A percentile compares a stretch with the other conserved stretches of the same genome.
phyloP scores from a whole-genome alignment of 2,888 invertebrate genomes.

The Leptinotarsa tumamoca region DNA sequence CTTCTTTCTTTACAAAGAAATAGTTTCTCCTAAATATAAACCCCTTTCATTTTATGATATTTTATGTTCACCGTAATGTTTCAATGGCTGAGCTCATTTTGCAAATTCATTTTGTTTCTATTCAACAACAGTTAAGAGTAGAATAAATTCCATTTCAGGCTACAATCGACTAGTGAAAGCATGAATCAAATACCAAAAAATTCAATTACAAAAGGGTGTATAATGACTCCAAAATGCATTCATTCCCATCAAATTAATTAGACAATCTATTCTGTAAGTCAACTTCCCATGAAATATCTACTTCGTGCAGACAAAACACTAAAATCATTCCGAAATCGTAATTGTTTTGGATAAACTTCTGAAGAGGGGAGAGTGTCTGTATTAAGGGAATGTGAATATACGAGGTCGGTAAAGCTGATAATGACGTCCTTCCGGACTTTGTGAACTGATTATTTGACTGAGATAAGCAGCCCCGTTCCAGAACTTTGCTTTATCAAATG shows the following conservation, averaged over 20 bases:
- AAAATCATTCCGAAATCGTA: slow-evolving; percentile 6
- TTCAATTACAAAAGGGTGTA: background rate
- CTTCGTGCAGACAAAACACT: background rate
- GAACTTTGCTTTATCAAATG: slow-evolving; percentile 32
- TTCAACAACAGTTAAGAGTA: too few relatives aligned
- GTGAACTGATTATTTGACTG: slow-evolving; percentile 62
- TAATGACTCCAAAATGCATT: background rate
- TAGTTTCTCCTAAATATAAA: too few relatives aligned
- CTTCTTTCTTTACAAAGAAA: too few relatives aligned
- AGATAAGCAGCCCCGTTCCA: slow-evolving; percentile 56
- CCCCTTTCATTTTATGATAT: too few relatives aligned
- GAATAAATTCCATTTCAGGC: too few relatives aligned
- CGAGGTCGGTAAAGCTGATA: slow-evolving; percentile 59
- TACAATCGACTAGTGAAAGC: background rate
- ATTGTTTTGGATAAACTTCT: slow-evolving; percentile 9
- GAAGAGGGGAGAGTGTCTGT: slow-evolving; percentile 35
- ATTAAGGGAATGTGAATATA: slow-evolving; percentile 51
- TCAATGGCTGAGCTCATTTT: too few relatives aligned
- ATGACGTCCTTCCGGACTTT: slow-evolving; percentile 61
- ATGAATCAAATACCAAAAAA: background rate
- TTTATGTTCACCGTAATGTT: too few relatives aligned
- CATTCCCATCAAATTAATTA: background rate
- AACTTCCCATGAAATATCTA: slow-evolving; percentile 10
- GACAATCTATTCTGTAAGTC: background rate
- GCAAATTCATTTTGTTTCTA: too few relatives aligned